Conservation (phyloP, 2,113 vertebrate genomes). For the Chionomys nivalis region DNA sequence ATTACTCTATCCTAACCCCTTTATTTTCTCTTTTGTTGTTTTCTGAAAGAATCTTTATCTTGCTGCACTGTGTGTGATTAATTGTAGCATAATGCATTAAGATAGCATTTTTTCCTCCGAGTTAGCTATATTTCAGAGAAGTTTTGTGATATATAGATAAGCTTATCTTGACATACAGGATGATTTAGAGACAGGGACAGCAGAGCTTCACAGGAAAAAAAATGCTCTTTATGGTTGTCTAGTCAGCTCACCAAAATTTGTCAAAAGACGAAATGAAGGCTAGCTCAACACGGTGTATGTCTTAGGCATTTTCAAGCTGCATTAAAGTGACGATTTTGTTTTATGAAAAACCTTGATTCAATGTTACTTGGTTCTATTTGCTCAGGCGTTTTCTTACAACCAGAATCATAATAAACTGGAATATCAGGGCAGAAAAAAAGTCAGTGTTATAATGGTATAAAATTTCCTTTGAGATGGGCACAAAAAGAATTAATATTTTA, state of each 20-base stretch:
- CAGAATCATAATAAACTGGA: neutral
- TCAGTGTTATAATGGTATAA: neutral
- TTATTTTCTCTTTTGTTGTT: conserved; percentile 61
- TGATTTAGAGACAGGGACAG: conserved; percentile 67
- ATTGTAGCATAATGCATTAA: conserved; percentile 70
- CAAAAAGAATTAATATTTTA: neutral
- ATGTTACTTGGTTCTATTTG: conserved; percentile 5
- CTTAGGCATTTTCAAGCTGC: neutral
- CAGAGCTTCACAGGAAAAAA: neutral
- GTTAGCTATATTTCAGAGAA: conserved; percentile 70
- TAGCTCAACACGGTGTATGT: conserved; percentile 47
- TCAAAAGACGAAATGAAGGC: conserved; percentile 65
- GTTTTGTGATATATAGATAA: conserved; percentile 72
- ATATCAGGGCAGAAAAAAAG: neutral
- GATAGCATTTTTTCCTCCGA: conserved; percentile 66
- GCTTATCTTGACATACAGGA: conserved; percentile 60
- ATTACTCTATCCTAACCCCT: conserved; percentile 39
- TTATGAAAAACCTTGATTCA: neutral
- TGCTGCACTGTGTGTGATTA: conserved; percentile 74
- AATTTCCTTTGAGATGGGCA: neutral
- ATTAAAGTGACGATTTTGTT: neutral
- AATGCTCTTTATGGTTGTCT: conserved; percentile 56
- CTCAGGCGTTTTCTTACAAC: neutral
- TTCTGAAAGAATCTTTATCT: conserved; percentile 55
- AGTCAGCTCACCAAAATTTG: conserved; percentile 66